Percentiles rank a stretch among this genome's conserved stretches.
Evolutionary conservation across 1,140 invertebrate species (phyloP).

Genomic region (Diachasma alloeum): DNA sequence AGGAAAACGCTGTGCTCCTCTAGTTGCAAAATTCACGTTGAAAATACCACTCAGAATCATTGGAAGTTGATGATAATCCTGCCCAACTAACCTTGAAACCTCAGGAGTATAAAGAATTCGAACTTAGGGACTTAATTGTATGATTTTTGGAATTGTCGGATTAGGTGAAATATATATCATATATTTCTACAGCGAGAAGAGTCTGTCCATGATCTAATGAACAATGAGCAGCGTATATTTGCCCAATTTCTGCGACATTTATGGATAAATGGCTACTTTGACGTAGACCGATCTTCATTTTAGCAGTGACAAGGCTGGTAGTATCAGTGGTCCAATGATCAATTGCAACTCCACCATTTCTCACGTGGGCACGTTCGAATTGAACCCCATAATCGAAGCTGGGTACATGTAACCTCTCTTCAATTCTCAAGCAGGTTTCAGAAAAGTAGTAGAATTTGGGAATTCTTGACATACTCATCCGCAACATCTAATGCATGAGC

Average conservation of each 20-base stretch:
- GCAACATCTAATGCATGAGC: constrained; percentile 23
- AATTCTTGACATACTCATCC: constrained; percentile 22
- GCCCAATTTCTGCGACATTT: not conserved
- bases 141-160: no score
- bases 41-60: no score
- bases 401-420: constrained; percentile 25
- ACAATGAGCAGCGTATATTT: constrained; percentile 4
- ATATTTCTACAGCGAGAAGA: constrained; percentile 15
- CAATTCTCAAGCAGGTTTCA: not conserved
- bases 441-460: constrained; percentile 17
- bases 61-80: no score
- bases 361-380: constrained; percentile 23
- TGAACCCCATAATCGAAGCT: constrained; percentile 30
- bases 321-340: constrained; percentile 20
- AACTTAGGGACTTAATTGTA: no score
- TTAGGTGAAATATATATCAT: constrained; percentile 25
- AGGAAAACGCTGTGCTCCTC: no score
- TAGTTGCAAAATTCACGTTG: no score
- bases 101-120: no score
- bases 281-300: constrained; percentile 14
- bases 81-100: no score
- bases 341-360: constrained; percentile 32
- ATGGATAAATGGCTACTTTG: not conserved
- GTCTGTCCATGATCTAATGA: not conserved
- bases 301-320: constrained; percentile 3